Base-by-base conservation (phyloP, 2,113 vertebrate species). In the Turnix velox region DNA sequence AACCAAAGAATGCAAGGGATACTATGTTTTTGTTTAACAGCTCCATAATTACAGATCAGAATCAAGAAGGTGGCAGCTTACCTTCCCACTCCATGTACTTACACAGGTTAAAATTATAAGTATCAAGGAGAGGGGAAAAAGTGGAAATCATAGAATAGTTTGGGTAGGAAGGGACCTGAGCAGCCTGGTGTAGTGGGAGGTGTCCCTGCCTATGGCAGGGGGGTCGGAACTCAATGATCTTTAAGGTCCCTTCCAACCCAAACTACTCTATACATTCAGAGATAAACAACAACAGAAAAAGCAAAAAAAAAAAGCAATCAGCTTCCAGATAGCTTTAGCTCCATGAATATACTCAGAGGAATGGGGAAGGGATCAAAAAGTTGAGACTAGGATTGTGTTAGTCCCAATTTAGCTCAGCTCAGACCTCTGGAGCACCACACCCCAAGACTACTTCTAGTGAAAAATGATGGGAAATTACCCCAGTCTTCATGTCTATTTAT, bases 381-480 rank as follows among this genome's bases (percentile, higher is more conserved):
- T 48, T 65, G 45, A 87, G 52, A 57, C 69, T 73, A 88, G 80
- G 89, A 72, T 12, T 88, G 65, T 63, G 48, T 68, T 77, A 84
- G 93, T 84, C 84, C 80, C 77, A 43, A 33, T 87, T 93, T 84
- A 92, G 84, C 93, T 78, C 73, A 59, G 65, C 92, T 96, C 55
- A 78, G 66, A 52, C 80, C 92, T 46, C 65, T 59, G 57, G 12
- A 81, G 33, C 48, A 78, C 93, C 94, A 91, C 89, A 68, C 81
- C 91, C 94, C 57, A 40, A 67, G 33, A 89, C 68, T 75, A 73
- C 27, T 87, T 88, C 73, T 88, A 8, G 9, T 4, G 4, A 88
- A 72, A 91, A 94, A 69, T 42, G 33, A 20, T 55, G 52, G 35
- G 83, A 87, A 95, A 87, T 42, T 1, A 92, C 42, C 49, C 23